Evolutionary conservation across 2,797 vertebrate genomes (phyloP).

Genomic region (Chiloscyllium punctatum): DNA sequence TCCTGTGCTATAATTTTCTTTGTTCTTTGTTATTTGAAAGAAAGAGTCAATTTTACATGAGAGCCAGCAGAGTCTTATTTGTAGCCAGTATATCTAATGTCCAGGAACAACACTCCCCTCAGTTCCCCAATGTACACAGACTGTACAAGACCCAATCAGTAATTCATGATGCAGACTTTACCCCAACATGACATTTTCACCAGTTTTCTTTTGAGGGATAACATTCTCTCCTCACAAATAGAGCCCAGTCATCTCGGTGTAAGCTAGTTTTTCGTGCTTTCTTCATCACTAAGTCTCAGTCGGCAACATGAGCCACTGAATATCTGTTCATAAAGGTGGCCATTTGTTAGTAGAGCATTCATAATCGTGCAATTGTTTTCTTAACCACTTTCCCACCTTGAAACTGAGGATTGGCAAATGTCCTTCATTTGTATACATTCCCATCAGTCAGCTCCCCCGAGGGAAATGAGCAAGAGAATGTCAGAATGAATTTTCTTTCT

Average conservation of each 20-base stretch:
- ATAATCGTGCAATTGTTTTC: neutral
- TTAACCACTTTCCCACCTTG: neutral
- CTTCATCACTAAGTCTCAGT: neutral
- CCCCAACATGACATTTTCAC: neutral
- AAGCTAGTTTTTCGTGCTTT: neutral
- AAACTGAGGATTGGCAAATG: neutral
- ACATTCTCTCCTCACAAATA: neutral
- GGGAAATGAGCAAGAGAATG: neutral
- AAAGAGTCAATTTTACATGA: neutral
- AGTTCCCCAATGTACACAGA: neutral
- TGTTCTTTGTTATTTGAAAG: too few relatives aligned
- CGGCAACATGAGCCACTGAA: neutral
- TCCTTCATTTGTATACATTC: neutral
- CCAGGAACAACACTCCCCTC: neutral
- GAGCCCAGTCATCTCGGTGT: neutral
- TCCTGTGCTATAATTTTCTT: too few relatives aligned
- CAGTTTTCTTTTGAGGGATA: too few relatives aligned
- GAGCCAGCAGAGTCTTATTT: neutral
- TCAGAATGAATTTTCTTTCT: neutral
- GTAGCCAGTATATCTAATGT: neutral
- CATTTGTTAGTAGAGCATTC: neutral
- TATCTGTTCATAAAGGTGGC: neutral
- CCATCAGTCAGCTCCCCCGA: neutral
- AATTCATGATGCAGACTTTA: neutral
- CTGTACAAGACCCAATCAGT: neutral